Conservation (phyloP, 2,113 vertebrate genomes). For the Calypte anna region DNA sequence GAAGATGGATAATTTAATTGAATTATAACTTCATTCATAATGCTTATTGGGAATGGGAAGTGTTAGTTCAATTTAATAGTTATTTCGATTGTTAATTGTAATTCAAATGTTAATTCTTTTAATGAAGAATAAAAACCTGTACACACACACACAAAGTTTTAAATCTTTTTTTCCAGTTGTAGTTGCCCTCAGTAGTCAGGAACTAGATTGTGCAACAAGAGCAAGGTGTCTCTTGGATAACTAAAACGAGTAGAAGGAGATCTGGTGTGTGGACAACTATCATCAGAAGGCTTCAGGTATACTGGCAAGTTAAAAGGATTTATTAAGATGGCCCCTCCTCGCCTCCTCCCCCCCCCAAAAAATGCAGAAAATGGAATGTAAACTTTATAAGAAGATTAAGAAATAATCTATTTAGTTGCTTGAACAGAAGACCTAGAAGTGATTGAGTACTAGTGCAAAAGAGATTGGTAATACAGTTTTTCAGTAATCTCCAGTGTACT, state of each 20-base stretch:
- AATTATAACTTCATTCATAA: neutral
- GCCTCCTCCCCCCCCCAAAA: too few species aligned
- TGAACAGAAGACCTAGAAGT: neutral
- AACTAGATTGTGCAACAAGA: neutral
- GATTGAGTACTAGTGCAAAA: neutral
- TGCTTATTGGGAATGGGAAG: neutral
- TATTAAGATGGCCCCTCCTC: neutral
- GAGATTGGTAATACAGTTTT: neutral
- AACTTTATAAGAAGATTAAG: neutral
- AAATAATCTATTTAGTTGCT: neutral
- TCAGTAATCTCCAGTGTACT: neutral
- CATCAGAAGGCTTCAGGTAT: neutral
- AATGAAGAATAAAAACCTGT: too few species aligned
- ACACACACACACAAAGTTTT: neutral
- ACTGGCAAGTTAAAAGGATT: neutral
- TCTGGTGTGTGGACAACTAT: neutral
- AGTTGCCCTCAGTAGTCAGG: neutral
- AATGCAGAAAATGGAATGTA: neutral
- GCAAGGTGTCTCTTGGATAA: neutral
- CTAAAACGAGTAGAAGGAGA: neutral
- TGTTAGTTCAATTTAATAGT: neutral
- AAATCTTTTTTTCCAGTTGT: neutral
- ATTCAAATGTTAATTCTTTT: too few species aligned
- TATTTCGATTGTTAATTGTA: too few species aligned
- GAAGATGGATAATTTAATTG: neutral